Evolutionary conservation across 2,797 vertebrate species (phyloP), one percentile per base, ranked within the genome.

Genomic region (Channallabes apus): DNA sequence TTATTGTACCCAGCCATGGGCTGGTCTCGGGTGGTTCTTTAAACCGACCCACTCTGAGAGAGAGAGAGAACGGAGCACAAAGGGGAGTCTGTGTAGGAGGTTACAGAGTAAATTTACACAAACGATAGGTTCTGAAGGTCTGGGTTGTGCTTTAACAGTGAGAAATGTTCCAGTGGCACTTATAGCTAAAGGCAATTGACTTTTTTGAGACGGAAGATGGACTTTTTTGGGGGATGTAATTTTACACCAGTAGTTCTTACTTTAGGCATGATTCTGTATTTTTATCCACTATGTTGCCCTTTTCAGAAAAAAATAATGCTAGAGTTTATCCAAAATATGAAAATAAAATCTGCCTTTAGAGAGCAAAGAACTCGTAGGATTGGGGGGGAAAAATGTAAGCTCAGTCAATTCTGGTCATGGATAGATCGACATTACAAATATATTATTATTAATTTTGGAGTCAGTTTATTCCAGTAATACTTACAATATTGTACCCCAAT

Each of bases 1-100:
- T 86, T 84, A 89, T 89, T 90, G 86, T 90, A 85, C 80, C 86
- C 84, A 77, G 82, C 61, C 73, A 76, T 78, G 80, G 78, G 73
- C 67, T 84, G 85, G 84, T 86, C 77, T 76, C 32, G 61, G 84
- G 77, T 59, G 61, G 64, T 90, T 90, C 89, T 88, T 78, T 83
- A 88, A 84, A 84, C 76, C 72, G 80, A 85, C 86, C 80, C 72
- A 32, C 81, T 84, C 82, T 54, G n/a, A n/a, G n/a, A n/a, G 83
- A 80, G 78, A 84, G 61, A 84, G 51, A 46, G 68, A 69, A 2
- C 61, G 38, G 3, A 24, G 12, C 64, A 90, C 83, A 90, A 88
- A 87, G 82, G 83, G 84, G 71, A 88, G 87, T 24, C 67, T 88
- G 85, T 88, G 77, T 80, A 77, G 86, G 67, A 64, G 84, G 61